These are phyloP conservation scores for Microcebus ravelobensis DNA, from an alignment of 2,113 vertebrate genomes.

Conservation along the genomic window DNA sequence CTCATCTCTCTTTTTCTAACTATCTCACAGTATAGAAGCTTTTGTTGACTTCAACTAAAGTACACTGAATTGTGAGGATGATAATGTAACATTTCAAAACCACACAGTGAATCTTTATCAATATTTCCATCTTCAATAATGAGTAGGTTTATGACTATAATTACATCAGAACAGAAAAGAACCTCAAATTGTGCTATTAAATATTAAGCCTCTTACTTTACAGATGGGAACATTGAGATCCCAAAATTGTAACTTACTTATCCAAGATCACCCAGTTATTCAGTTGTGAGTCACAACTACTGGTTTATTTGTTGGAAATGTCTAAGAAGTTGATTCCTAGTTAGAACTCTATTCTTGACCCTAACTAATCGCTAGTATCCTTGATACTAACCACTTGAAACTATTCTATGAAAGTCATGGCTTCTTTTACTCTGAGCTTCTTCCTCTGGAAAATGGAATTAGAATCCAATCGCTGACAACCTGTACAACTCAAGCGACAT, in stretches of 20 bases:
- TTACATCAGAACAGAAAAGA: background rate
- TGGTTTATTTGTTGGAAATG: background rate
- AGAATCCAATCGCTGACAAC: background rate
- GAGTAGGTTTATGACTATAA: background rate
- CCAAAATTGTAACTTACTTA: background rate
- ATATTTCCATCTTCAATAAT: background rate
- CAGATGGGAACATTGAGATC: background rate
- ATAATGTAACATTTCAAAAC: background rate
- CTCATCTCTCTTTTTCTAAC: background rate
- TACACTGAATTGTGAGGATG: background rate
- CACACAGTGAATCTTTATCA: background rate
- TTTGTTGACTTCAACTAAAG: background rate
- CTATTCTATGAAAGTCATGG: background rate
- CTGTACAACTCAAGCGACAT: background rate
- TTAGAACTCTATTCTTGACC: background rate
- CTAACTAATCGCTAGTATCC: background rate
- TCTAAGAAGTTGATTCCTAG: background rate
- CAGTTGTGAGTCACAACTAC: background rate
- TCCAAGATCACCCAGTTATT: background rate
- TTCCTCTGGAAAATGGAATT: background rate
- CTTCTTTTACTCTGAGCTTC: background rate
- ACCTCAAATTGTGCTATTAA: background rate
- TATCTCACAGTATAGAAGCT: background rate
- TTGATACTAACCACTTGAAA: background rate
- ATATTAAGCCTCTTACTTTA: background rate